Evolutionary conservation across 2,113 vertebrate species (phyloP).

Genomic region (Ciconia boyciana): DNA sequence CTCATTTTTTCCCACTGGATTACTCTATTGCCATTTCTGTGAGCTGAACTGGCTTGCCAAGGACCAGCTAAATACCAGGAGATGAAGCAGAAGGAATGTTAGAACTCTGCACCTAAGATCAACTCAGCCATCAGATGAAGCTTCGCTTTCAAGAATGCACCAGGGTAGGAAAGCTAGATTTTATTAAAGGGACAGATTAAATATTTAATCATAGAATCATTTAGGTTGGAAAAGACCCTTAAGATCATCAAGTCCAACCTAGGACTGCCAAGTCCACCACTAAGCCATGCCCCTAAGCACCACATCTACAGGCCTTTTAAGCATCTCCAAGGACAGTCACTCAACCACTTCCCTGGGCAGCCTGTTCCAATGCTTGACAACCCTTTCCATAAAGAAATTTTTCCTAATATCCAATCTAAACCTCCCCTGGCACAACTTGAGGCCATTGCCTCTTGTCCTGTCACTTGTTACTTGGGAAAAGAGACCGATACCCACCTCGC

Average conservation of each 20-base stretch:
- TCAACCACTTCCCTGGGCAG: not conserved
- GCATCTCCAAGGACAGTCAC: not conserved
- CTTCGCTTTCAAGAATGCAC: not conserved
- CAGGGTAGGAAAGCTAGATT: not conserved
- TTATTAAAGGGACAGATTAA: not conserved
- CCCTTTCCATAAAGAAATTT: not conserved
- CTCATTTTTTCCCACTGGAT: not conserved
- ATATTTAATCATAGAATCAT: not conserved
- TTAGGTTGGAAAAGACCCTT: not conserved
- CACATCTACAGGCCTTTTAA: not conserved
- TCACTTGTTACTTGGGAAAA: not conserved
- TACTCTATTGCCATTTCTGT: not conserved
- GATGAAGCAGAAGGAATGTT: not conserved
- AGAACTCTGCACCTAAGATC: not conserved
- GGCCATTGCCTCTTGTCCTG: fast-evolving
- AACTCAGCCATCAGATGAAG: not conserved
- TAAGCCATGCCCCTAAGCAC: not conserved
- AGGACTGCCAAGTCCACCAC: not conserved
- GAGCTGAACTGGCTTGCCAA: not conserved
- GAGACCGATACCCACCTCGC: too few species aligned
- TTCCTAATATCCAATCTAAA: not conserved
- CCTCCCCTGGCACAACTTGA: not conserved
- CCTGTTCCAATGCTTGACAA: not conserved
- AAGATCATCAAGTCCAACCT: not conserved
- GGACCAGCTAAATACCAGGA: not conserved